Evolutionary conservation across 1,140 invertebrate species (phyloP).

Genomic region (Globodera rostochiensis): DNA sequence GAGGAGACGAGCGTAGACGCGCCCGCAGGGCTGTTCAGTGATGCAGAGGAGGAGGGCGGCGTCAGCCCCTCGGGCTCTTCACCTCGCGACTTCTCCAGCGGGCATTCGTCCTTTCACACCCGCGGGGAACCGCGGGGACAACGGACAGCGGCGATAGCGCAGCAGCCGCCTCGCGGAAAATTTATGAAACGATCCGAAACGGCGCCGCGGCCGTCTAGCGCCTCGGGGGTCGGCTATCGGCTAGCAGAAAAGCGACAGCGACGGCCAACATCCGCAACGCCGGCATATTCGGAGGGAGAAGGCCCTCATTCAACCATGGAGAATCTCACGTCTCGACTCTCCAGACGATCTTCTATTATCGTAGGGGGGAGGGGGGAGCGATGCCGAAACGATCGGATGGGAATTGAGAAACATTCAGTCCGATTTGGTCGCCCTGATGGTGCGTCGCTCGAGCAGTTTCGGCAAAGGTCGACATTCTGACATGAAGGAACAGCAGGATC

Average conservation of each 20-base stretch:
- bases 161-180: constrained; percentile 19
- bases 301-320: constrained; percentile 20
- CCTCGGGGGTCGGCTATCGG: constrained; percentile 22
- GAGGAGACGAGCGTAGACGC: constrained; percentile 17
- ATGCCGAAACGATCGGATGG: neutral
- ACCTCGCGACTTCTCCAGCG: neutral
- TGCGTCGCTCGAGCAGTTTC: constrained; percentile 38
- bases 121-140: neutral
- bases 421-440: constrained; percentile 40
- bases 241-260: constrained; percentile 8
- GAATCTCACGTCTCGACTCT: constrained; percentile 37
- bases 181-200: constrained; percentile 26
- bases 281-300: neutral
- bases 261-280: constrained; percentile 18
- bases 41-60: neutral
- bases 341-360: constrained; percentile 39
- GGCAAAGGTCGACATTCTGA: constrained; percentile 1
- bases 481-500: constrained; percentile 7
- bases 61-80: neutral
- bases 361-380: constrained; percentile 11
- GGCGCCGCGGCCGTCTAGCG: constrained; percentile 17
- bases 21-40: constrained; percentile 10
- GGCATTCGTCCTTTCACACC: constrained; percentile 3
- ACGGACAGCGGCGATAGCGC: neutral
- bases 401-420: constrained; percentile 16